Conservation (phyloP, 92 coral and sea anemone species). For the Paragorgia papillata region DNA sequence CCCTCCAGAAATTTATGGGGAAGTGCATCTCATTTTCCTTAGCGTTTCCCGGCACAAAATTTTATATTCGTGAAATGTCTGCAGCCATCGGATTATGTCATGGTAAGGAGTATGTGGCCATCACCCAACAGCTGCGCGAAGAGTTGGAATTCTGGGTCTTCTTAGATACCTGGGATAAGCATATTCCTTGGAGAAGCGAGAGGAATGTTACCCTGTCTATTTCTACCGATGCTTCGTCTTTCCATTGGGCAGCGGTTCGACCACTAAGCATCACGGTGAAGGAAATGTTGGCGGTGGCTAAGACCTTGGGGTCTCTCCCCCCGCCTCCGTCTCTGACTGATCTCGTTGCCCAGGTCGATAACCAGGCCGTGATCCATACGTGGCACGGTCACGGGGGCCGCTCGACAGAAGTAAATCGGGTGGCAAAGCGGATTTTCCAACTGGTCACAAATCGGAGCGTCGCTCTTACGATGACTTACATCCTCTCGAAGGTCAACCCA, state of each 20-base stretch:
- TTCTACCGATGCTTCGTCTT: constrained; percentile 48
- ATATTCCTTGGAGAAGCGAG: constrained; percentile 1
- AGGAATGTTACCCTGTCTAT: constrained; percentile 8
- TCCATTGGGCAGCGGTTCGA: constrained; percentile 49
- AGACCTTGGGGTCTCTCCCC: constrained; percentile 43
- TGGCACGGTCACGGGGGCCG: too few species aligned
- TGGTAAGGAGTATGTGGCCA: too few species aligned
- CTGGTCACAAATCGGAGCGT: too few species aligned
- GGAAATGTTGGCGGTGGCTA: constrained; percentile 45
- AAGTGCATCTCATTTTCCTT: constrained; percentile 55
- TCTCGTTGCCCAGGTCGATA: constrained; percentile 34
- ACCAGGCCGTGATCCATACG: constrained; percentile 1
- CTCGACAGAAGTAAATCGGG: too few species aligned
- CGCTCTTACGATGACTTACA: too few species aligned
- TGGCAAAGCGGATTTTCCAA: too few species aligned
- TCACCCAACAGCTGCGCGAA: constrained; percentile 22
- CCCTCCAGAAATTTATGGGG: constrained; percentile 56
- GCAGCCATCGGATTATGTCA: too few species aligned
- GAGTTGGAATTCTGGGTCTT: constrained; percentile 35
- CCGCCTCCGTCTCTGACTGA: constrained; percentile 4
- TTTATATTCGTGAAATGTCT: too few species aligned
- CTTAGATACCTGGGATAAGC: not conserved
- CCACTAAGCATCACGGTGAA: constrained; percentile 42
- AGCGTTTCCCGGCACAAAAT: constrained; percentile 54
- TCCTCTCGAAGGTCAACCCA: too few species aligned